Evolutionary conservation across 2,113 vertebrate species (phyloP), one percentile per base, ranked within the genome.

Genomic region (Nannospalax galili): DNA sequence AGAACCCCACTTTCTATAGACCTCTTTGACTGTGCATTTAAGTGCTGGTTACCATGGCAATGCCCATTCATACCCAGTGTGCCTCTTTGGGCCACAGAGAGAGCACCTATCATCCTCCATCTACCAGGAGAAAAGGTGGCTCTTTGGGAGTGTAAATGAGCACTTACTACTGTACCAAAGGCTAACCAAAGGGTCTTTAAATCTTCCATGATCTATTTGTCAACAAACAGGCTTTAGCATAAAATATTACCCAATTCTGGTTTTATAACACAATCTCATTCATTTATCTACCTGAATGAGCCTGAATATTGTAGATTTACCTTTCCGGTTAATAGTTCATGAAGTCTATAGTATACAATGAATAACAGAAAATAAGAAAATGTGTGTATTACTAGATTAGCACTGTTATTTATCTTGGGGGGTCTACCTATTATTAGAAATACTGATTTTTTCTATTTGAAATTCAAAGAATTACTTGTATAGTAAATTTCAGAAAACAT

Each of bases 281-380:
- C 81, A 92, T 95, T 93, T 97, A 93, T 93, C 86, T 78, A 90
- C 72, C 58, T 84, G 96, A 37, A 48, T 48, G 88, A 97, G 79
- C 92, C 81, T 62, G 37, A 60, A 93, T 93, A 85, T 86, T 24
- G 56, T 73, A 97, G 37, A 72, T 95, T 97, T 94, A 94, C 82
- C 97, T 97, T 96, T 92, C 90, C 48, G 67, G 85, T 58, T 70
- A 95, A 45, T 32, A 81, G 8, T 95, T 95, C 97, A 98, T 92
- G 95, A 97, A 95, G n/a, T 85, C 80, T 67, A 95, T 16, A 81
- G 24, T 42, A 96, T 62, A 11, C 70, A 91, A 95, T 86, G 90
- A 95, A 92, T 92, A 35, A 30, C 35, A 48, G 24, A 32, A 93
- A 67, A 40, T 82, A 82, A 73, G 77, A 62, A 40, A 81, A 64